Base-by-base conservation (phyloP, 1,140 invertebrate species). In the Nasonia giraulti region DNA sequence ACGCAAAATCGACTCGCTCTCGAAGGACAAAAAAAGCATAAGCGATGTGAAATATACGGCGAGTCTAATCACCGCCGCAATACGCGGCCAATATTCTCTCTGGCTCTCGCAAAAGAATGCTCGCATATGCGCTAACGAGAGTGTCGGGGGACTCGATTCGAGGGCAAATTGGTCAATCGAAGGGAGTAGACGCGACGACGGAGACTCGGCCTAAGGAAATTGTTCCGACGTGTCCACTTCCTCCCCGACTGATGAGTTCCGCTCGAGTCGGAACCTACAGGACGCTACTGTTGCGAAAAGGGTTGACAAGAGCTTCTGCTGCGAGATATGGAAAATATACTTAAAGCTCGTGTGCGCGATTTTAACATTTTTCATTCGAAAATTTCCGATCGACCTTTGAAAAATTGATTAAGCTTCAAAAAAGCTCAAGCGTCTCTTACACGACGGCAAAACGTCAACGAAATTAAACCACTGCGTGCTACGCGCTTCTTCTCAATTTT, bases 171-270 rank as follows among this genome's bases (percentile, higher is more conserved):
- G 92, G 91, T 92, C 91, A 92, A 92, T 92, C 91, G 91, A 33
- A 86, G 88, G 91, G 89, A 80, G 86, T 88, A 88, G 89, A 75
- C 47, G n/a, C n/a, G 82, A 33, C 17, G 31, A 17, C 37, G 6
- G 23, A 31, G 77, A 80, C 23, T 68, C 87, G 89, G 91, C 91
- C 89, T 92, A 92, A 93, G 92, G 92, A 93, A 93, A 93, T 93
- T 93, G 91, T 93, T 91, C 92, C 91, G 88, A 92, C 91, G 91
- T 93, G 91, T 92, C 91, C 91, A 92, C 92, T 93, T 93, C 92
- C 92, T 92, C 87, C 85, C 68, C 88, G 88, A 89, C 85, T 93
- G 92, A 93, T 93, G 92, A 93, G 92, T 93, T 93, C 92, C 90
- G 91, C 90, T 91, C 83, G 85, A 80, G 80, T 62, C 73, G 86